These are phyloP conservation scores for Thamnaconus septentrionalis DNA, from an alignment of 2,113 vertebrate species.

Conservation along the genomic window DNA sequence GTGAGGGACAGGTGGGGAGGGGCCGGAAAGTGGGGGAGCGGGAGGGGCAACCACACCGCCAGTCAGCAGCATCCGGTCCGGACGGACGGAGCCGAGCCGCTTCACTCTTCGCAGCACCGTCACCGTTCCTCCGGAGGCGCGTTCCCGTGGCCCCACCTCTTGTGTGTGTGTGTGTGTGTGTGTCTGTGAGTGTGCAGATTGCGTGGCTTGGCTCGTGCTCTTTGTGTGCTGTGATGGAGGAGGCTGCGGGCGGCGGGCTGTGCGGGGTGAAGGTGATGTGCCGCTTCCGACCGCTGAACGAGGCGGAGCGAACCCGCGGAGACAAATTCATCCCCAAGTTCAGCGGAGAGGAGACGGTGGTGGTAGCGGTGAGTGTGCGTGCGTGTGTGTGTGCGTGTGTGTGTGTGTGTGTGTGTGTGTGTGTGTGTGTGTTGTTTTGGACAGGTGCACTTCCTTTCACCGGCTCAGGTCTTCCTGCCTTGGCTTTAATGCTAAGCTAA, in stretches of 20 bases:
- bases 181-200: background rate
- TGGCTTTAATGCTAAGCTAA: too few species aligned
- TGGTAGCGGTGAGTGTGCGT: constrained; percentile 81
- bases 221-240: constrained; percentile 71
- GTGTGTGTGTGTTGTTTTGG: too few species aligned
- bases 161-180: too few species aligned
- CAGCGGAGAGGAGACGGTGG: constrained; percentile 89
- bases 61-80: background rate
- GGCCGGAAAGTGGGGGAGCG: too few species aligned
- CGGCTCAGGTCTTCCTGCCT: too few species aligned
- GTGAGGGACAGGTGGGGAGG: too few species aligned
- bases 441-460: too few species aligned
- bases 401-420: too few species aligned
- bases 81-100: background rate
- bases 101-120: background rate
- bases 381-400: too few species aligned
- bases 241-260: constrained; percentile 86
- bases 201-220: background rate
- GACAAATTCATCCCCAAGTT: constrained; percentile 91
- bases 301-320: constrained; percentile 85
- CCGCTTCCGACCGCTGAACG: constrained; percentile 89
- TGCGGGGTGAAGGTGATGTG: constrained; percentile 96
- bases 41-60: constrained; percentile 1
- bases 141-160: background rate
- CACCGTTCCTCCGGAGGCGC: too few species aligned